Conservation (phyloP, 2,797 vertebrate species). For the Aselliscus stoliczkanus region DNA sequence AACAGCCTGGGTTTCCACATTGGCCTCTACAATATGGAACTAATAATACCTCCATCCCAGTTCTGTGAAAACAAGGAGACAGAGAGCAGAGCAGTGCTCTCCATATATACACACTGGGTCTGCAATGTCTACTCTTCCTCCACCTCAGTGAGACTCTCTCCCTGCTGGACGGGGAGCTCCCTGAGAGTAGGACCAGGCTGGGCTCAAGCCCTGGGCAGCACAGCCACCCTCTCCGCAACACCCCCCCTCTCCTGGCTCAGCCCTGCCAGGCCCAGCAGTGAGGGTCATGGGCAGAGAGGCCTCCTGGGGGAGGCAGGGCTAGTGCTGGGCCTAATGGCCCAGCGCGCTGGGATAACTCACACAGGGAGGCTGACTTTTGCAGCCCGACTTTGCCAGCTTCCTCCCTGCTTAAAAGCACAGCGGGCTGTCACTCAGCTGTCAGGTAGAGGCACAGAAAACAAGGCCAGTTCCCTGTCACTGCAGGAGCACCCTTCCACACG, state of each 20-base stretch:
- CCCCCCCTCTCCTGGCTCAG: not conserved
- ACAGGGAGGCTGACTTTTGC: constrained; percentile 43
- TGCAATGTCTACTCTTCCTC: not conserved
- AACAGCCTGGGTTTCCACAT: not conserved
- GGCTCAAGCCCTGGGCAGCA: not conserved
- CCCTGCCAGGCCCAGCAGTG: not conserved
- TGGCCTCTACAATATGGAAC: not conserved
- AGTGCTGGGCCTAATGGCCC: not conserved
- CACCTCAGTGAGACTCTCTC: not conserved
- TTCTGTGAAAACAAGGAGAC: not conserved
- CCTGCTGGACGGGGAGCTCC: not conserved
- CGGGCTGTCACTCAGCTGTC: constrained; percentile 64
- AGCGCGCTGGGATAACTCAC: not conserved
- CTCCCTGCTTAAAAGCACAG: constrained; percentile 48
- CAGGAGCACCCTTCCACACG: not conserved
- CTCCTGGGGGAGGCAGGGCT: constrained; percentile 21
- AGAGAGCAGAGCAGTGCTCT: not conserved
- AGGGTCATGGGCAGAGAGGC: constrained; percentile 30
- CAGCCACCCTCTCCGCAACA: not conserved
- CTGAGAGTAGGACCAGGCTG: not conserved
- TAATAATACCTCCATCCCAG: not conserved
- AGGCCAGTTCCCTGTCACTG: constrained; percentile 46
- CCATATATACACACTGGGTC: not conserved
- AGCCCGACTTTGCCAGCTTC: not conserved
- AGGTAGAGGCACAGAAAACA: constrained; percentile 48